Evolutionary conservation across 2,113 vertebrate genomes (phyloP).

Genomic region (Nesoenas mayeri): DNA sequence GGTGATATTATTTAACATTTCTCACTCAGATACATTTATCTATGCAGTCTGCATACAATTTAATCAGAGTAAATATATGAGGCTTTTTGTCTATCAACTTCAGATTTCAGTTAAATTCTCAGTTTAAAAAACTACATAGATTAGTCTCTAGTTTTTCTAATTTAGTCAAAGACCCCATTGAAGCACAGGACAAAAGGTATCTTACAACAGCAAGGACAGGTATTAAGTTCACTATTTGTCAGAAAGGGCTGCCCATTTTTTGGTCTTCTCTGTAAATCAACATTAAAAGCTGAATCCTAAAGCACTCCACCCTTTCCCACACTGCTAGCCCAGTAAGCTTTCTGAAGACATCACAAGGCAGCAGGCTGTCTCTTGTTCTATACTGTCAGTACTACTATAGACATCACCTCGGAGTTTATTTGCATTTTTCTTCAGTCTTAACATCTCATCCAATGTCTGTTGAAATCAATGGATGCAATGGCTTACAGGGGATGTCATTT

Average conservation of each 20-base stretch:
- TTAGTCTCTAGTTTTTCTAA: neutral
- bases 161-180: neutral
- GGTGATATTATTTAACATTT: neutral
- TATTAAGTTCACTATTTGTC: neutral
- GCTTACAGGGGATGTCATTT: neutral
- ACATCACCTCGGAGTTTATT: neutral
- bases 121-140: neutral
- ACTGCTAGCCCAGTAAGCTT: neutral
- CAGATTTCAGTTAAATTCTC: neutral
- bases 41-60: neutral
- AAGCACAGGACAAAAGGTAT: neutral
- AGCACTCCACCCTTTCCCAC: neutral
- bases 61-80: neutral
- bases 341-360: neutral
- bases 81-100: neutral
- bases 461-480: neutral
- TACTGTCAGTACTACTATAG: neutral
- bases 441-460: neutral
- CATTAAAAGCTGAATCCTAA: neutral
- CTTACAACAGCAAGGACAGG: neutral
- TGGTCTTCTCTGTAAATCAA: neutral
- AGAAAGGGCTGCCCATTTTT: neutral
- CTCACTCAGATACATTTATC: neutral
- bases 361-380: neutral
- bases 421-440: conserved; percentile 22